Evolutionary conservation across 2,113 vertebrate genomes (phyloP).

Genomic region (Corythornis madagascariensis): DNA sequence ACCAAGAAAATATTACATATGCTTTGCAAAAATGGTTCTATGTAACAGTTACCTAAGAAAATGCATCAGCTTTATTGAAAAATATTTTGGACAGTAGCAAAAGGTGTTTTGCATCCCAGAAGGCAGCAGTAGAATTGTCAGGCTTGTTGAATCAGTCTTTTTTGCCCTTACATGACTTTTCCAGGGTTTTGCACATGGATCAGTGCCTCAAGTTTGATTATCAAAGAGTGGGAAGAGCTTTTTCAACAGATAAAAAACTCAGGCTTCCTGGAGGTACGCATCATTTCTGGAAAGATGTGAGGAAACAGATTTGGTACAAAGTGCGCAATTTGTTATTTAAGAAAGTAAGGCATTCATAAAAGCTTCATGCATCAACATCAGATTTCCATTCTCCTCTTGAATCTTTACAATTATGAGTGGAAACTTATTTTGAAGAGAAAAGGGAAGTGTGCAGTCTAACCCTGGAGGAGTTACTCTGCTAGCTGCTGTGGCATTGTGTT

Average conservation of each 20-base stretch:
- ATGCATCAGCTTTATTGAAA: background rate
- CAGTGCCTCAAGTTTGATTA: background rate
- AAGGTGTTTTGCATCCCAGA: background rate
- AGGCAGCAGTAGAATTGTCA: background rate
- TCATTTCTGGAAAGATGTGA: background rate
- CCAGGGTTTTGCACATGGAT: background rate
- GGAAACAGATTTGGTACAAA: background rate
- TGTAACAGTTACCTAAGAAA: background rate
- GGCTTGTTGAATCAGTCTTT: background rate
- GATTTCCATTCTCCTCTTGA: background rate
- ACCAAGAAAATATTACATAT: background rate
- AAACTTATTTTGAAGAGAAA: background rate
- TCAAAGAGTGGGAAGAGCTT: background rate
- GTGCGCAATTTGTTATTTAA: background rate
- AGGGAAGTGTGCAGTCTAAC: background rate
- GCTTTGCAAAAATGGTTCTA: background rate
- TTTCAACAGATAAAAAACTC: background rate
- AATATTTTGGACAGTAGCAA: background rate
- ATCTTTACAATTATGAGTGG: background rate
- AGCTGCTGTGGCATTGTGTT: background rate
- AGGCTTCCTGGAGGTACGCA: background rate
- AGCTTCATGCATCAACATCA: background rate
- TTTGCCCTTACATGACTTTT: background rate
- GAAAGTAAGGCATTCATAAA: background rate
- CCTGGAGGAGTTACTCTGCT: background rate